A percentile compares a stretch with the other conserved stretches of the same genome.
Conservation (phyloP, 2,113 vertebrate species). For the Ranitomeya variabilis region DNA sequence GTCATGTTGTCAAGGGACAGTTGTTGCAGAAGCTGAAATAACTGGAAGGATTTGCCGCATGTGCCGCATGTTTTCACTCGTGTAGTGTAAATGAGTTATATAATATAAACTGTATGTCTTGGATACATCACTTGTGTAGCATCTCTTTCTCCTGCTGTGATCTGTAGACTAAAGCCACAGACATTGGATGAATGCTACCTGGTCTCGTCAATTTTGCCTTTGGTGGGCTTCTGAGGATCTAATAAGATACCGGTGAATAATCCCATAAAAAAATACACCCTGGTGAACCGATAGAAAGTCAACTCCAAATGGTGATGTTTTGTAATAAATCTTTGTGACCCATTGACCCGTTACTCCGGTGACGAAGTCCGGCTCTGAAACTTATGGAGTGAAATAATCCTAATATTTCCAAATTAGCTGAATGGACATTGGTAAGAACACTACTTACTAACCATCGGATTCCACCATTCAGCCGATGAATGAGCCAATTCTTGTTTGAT, state of each 20-base stretch:
- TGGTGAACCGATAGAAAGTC: neutral
- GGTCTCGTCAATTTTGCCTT: too few species aligned
- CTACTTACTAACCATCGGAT: too few species aligned
- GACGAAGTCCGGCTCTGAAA: neutral
- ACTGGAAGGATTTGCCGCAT: neutral
- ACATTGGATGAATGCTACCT: too few species aligned
- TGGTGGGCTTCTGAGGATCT: too few species aligned
- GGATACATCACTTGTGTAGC: too few species aligned
- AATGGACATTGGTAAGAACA: too few species aligned
- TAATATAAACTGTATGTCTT: too few species aligned
- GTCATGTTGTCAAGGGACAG: neutral
- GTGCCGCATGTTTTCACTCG: neutral
- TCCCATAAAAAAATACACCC: neutral
- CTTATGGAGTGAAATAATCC: neutral
- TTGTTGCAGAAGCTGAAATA: slow-evolving; percentile 6
- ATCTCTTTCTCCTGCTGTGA: too few species aligned
- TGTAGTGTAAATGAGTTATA: neutral
- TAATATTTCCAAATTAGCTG: too few species aligned
- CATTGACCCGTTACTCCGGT: neutral
- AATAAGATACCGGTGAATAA: neutral
- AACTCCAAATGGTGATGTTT: neutral
- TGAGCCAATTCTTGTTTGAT: too few species aligned
- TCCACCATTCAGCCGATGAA: too few species aligned
- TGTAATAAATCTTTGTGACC: neutral
- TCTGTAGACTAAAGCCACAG: too few species aligned